Evolutionary conservation across 2,113 vertebrate genomes (phyloP).

Genomic region (Barbus barbus): DNA sequence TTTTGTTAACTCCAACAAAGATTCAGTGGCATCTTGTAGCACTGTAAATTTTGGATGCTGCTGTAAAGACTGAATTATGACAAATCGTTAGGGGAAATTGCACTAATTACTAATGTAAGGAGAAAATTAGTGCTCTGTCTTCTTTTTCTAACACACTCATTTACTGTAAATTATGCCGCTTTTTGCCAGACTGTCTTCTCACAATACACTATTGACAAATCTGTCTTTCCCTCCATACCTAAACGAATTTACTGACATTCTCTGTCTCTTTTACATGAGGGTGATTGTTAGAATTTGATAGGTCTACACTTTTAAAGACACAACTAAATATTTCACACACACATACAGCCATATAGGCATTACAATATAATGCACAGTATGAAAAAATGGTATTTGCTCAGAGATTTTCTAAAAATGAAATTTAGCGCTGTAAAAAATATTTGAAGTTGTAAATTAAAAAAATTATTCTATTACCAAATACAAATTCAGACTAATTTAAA

Average conservation of each 20-base stretch:
- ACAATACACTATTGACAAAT: not conserved
- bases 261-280: not conserved
- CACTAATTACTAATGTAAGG: not conserved
- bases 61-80: not conserved
- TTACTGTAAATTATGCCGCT: not conserved
- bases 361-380: not conserved
- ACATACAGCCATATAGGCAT: not conserved
- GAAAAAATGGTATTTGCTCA: too few species aligned
- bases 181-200: not conserved
- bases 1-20: constrained; percentile 5
- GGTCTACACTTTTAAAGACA: not conserved
- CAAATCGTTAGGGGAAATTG: not conserved
- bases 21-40: not conserved
- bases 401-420: too few species aligned
- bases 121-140: not conserved
- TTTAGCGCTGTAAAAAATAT: too few species aligned
- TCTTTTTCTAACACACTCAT: not conserved
- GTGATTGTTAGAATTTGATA: not conserved
- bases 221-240: not conserved
- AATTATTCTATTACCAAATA: not conserved
- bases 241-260: not conserved
- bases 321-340: not conserved
- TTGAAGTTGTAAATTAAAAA: too few species aligned
- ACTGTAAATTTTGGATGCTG: not conserved
- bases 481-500: not conserved